Base-by-base conservation (phyloP, 2,797 vertebrate species). In the Danio choprae region DNA sequence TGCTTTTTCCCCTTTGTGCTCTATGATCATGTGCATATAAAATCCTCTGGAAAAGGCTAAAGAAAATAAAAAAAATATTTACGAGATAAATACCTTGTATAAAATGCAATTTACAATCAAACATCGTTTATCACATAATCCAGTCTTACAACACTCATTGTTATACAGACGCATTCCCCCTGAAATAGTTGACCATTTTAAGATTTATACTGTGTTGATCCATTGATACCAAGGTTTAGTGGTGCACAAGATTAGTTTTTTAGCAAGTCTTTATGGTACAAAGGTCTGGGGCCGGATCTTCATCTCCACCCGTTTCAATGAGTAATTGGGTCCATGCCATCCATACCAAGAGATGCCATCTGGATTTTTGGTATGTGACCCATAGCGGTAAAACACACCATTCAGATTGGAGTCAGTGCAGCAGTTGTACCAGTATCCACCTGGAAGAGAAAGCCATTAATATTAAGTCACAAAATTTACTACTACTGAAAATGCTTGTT, bases 401-500 rank as follows among this genome's bases (percentile, higher is more conserved):
- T 99, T 99, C 87, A 98, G 91, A 78, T 99, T 99, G 77, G 98
- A 99, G 84, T 99, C 98, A 0, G 98, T 99, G 93, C 98, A 99
- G 91, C 98, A 99, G 93, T 98, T 99, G 91, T 99, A 99, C 98
- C 98, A 99, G 76, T 99, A 99, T 6, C 97, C 97, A 85, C 98
- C 98, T 99, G 88, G 12, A 41, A 58, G 55, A 68, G 36, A 73
- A 18, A 6, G 1, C 15, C 78, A n/a, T 64, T 15, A 75, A 65
- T 10, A 50, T 80, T 69, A 77, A 58, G 13, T 62, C 29, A 15
- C 55, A 7, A 18, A 20, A 13, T 18, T 41, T 1, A 7, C 40
- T 51, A 22, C 4, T 8, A 60, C 9, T 15, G 13, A 41, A 22
- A 6, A 29, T 41, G 46, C 3, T 43, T 46, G 16, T 44, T 4